Conservation (phyloP, 2,113 vertebrate genomes). For the Callaeas wilsoni region DNA sequence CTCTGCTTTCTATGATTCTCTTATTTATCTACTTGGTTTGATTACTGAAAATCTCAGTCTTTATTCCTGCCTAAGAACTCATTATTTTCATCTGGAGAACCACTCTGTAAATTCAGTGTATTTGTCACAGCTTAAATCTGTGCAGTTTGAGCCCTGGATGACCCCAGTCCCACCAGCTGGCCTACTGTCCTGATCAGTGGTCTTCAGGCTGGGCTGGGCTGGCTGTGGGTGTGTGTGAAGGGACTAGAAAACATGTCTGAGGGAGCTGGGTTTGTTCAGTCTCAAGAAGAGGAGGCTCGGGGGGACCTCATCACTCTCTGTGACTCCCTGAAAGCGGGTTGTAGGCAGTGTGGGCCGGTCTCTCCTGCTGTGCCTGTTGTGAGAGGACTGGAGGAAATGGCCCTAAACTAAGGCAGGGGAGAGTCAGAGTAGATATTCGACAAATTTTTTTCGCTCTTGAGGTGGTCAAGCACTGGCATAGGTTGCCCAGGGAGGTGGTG, state of each 20-base stretch:
- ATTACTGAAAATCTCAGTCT: not conserved
- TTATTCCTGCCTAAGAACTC: not conserved
- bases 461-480: not conserved
- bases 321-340: accelerated
- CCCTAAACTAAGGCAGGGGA: not conserved
- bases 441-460: not conserved
- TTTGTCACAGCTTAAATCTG: not conserved
- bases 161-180: not conserved
- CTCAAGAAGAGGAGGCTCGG: not conserved
- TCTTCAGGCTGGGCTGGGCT: not conserved
- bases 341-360: accelerated
- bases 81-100: not conserved
- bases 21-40: not conserved
- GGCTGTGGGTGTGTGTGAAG: not conserved
- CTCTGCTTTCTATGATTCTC: not conserved
- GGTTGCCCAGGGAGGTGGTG: not conserved
- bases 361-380: not conserved
- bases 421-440: not conserved
- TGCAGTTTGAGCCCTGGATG: not conserved
- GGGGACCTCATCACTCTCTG: not conserved
- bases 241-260: not conserved
- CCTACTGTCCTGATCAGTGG: not conserved
- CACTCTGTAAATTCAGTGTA: not conserved
- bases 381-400: not conserved
- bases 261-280: not conserved